These are phyloP conservation scores for Elephantulus edwardii DNA, from an alignment of 2,113 vertebrate genomes.

Conservation along the genomic window DNA sequence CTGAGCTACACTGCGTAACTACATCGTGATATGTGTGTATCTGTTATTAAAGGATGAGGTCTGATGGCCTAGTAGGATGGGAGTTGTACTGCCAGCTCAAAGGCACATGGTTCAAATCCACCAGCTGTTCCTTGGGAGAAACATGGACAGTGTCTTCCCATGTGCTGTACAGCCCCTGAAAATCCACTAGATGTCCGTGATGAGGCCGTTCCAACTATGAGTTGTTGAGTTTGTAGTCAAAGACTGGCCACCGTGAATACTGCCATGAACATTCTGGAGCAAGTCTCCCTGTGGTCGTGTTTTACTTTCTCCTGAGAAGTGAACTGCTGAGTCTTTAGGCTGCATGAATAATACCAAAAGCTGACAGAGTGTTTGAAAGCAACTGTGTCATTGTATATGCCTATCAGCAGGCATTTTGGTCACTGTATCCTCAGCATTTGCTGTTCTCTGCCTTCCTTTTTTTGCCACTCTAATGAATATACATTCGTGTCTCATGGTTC, in stretches of 20 bases:
- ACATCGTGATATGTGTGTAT: not conserved
- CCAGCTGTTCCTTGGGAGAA: too few relatives aligned
- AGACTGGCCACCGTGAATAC: not conserved
- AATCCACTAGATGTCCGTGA: too few relatives aligned
- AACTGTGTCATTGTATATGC: not conserved
- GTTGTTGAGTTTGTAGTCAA: too few relatives aligned
- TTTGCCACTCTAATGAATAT: not conserved
- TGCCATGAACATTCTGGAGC: not conserved
- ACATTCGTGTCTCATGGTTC: not conserved
- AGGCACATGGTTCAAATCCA: too few relatives aligned
- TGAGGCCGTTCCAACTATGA: too few relatives aligned
- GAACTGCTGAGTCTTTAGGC: not conserved
- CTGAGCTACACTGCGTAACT: not conserved
- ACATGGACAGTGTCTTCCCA: too few relatives aligned
- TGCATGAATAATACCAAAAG: not conserved
- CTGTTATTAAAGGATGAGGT: not conserved
- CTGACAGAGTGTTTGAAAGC: not conserved
- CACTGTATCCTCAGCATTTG: not conserved
- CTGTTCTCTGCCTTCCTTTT: not conserved
- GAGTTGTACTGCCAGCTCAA: too few relatives aligned
- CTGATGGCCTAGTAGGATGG: too few relatives aligned
- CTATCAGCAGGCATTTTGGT: not conserved
- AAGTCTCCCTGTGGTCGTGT: not conserved
- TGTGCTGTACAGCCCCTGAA: too few relatives aligned
- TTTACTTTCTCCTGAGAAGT: conserved; percentile 17